These are phyloP conservation scores for Decapterus maruadsi DNA, from an alignment of 2,797 vertebrate genomes.

Conservation along the genomic window DNA sequence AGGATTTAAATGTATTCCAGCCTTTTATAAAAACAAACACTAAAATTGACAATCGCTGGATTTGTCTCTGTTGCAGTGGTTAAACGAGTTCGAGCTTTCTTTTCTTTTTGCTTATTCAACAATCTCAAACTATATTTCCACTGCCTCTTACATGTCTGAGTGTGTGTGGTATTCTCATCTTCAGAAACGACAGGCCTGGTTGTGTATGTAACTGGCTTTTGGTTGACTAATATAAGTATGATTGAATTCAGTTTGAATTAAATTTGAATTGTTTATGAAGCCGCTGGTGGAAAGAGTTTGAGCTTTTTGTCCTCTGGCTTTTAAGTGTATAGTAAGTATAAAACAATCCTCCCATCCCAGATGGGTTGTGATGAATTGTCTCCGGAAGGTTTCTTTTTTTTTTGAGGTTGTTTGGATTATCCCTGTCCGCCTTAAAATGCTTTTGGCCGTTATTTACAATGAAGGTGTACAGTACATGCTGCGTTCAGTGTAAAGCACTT, in stretches of 20 bases:
- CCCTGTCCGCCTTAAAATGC: slow-evolving; percentile 70
- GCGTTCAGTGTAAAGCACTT: slow-evolving; percentile 20
- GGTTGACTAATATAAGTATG: slow-evolving; percentile 50
- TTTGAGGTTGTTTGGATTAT: slow-evolving; percentile 69
- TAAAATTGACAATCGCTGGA: not conserved
- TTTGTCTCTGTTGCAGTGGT: slow-evolving; percentile 2
- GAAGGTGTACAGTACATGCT: slow-evolving; percentile 27
- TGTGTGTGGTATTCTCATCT: slow-evolving; percentile 16
- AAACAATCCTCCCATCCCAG: slow-evolving; percentile 39
- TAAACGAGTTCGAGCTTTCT: not conserved
- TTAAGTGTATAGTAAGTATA: slow-evolving; percentile 35
- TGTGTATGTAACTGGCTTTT: slow-evolving; percentile 11
- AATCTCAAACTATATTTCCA: not conserved
- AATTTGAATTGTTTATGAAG: slow-evolving; percentile 54
- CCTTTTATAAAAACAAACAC: slow-evolving; percentile 11
- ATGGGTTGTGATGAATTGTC: slow-evolving; percentile 63
- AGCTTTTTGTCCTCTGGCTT: slow-evolving; percentile 16
- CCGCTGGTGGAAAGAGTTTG: slow-evolving; percentile 5
- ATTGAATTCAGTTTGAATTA: slow-evolving; percentile 50
- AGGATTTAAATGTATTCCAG: not conserved
- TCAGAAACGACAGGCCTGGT: not conserved
- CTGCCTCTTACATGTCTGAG: not conserved
- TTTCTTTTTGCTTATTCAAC: slow-evolving; percentile 5
- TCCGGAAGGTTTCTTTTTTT: slow-evolving; percentile 46
- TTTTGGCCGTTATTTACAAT: slow-evolving; percentile 61